Base-by-base conservation (phyloP, 2,113 vertebrate genomes). In the Oreocharis arfaki region DNA sequence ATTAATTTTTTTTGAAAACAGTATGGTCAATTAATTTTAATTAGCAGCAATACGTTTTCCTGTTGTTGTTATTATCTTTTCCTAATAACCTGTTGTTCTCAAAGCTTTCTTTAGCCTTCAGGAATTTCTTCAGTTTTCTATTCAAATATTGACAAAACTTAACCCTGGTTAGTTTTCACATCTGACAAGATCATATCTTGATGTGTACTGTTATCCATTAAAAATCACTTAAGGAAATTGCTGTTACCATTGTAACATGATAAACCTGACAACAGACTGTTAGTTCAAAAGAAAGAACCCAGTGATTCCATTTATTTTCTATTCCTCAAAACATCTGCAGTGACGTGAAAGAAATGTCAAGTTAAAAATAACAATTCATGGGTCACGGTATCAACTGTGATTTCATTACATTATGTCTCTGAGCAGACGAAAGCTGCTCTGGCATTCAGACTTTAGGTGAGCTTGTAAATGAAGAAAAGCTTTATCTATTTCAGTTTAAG, bases 311-410 rank as follows among this genome's bases (percentile, higher is more conserved):
- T 97, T 95, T 96, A 75, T 78, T 41, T 65, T 69, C 17, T 6
- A 3, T 93, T 97, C 60, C 78, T 95, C 87, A 95, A 97, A 97
- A 95, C 60, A 96, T 95, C 76, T 78, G 64, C 61, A 93, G 80
- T 91, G 93, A 95, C 13, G 21, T 91, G 76, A 96, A 96, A 89
- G 92, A 97, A 97, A 95, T 84, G 95, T 96, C 83, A 97, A 96
- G 93, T 93, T 75, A 95, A 95, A 97, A 97, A 96, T 96, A 85
- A 75, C 86, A 95, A 89, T 96, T 97, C 84, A 24, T 42, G 81
- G 89, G 75, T 95, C 68, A 83, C 27, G 47, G 35, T 67, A 85
- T 89, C 91, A 79, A 70, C 75, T 82, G 59, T 47, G 84, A 74
- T 86, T 96, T 95, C 79, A 82, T 93, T 96, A 53, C 64, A 57